Evolutionary conservation across 2,113 vertebrate genomes (phyloP), one percentile per base, ranked within the genome.

Genomic region (Lamprologus callipterus): DNA sequence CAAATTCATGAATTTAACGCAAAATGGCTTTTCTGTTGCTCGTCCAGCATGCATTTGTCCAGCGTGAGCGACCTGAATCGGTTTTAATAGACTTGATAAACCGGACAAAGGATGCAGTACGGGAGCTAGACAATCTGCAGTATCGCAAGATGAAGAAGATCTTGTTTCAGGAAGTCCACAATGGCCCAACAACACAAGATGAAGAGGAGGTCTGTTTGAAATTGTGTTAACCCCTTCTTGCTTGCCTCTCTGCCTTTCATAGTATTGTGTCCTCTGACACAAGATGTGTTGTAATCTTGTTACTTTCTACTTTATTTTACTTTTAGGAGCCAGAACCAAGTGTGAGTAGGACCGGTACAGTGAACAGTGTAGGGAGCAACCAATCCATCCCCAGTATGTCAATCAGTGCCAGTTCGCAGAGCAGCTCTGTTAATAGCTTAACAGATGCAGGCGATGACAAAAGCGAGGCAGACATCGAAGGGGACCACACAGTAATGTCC

Each of bases 131-230:
- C 96, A 99, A 99, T 96, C 97, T 99, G 87, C 98, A 99, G 95
- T 99, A 99, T 95, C 98, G 98, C 90, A 99, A 99, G 94, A 99
- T 99, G 99, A 99, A 99, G 96, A 99, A 99, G 94, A 97, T 99
- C 85, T 97, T 99, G 93, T 99, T 99, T 95, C 98, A 99, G 85
- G 98, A 99, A 97, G 97, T 98, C 6, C 98, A 97, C 94, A 99
- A 99, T 45, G 98, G 99, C 79, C 98, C 98, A 60, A 95, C 98
- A 45, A 97, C 97, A 75, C 98, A 97, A 92, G 99, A 99, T 60
- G 99, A 99, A 88, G 98, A 99, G 84, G 99, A 99, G 98, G 99
- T 99, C 80, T 92, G 95, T 78, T 35, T 54, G 9, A 73, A 31
- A 89, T 53, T 21, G 3, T 89, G 68, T 83, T 3, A 21, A 4